Percentiles rank a stretch among this genome's conserved stretches.
These are phyloP conservation scores for Synanthedon formicaeformis DNA, from an alignment of 2,888 invertebrate genomes.

Conservation along the genomic window DNA sequence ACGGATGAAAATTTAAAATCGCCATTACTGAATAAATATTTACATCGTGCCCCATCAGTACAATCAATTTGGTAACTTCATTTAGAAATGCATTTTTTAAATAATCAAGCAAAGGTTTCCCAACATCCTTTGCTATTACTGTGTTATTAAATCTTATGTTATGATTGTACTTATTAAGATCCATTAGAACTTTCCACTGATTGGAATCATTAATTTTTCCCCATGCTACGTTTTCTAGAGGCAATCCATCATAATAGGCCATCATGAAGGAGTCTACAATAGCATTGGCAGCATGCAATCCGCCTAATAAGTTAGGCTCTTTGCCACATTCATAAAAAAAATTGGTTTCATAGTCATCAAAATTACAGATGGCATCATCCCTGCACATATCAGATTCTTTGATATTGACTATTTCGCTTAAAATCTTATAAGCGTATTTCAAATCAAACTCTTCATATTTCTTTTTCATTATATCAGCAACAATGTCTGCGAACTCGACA, in stretches of 20 bases:
- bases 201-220: slow-evolving; percentile 26
- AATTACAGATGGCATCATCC: slow-evolving; percentile 27
- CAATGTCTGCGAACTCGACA: slow-evolving; percentile 16
- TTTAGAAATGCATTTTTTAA: slow-evolving; percentile 25
- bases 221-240: slow-evolving; percentile 38
- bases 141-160: slow-evolving; percentile 37
- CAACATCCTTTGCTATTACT: slow-evolving; percentile 24
- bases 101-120: slow-evolving; percentile 28
- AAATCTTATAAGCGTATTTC: slow-evolving; percentile 19
- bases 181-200: slow-evolving; percentile 30
- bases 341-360: slow-evolving; percentile 18
- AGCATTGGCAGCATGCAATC: slow-evolving; percentile 26
- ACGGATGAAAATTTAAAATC: slow-evolving; percentile 29
- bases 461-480: slow-evolving; percentile 26
- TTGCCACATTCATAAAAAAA: slow-evolving; percentile 23
- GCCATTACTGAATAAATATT: slow-evolving; percentile 33
- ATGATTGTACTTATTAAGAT: slow-evolving; percentile 30
- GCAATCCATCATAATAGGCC: slow-evolving; percentile 44
- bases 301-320: slow-evolving; percentile 37
- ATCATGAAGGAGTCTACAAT: slow-evolving; percentile 44
- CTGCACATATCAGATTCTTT: slow-evolving; percentile 32
- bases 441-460: slow-evolving; percentile 25
- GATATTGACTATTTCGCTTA: slow-evolving; percentile 36
- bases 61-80: slow-evolving; percentile 22
- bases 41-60: slow-evolving; percentile 48